Evolutionary conservation across 2,888 invertebrate species (phyloP).

Genomic region (Baronia brevicornis): DNA sequence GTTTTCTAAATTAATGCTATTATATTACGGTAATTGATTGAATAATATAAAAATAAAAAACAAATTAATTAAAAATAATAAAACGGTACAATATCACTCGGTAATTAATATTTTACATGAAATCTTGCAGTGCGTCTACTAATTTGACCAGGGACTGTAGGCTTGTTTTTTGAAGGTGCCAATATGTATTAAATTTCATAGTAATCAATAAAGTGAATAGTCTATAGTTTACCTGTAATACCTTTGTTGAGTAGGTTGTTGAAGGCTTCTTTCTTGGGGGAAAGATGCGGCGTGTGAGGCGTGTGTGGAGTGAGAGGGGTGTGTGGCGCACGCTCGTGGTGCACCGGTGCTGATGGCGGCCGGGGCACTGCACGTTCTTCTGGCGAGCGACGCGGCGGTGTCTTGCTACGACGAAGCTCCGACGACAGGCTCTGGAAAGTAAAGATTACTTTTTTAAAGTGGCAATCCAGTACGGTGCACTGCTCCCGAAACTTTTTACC

Average conservation of each 20-base stretch:
- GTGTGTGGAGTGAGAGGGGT: conserved; percentile 54
- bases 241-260: conserved; percentile 75
- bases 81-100: no score
- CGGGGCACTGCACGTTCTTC: conserved; percentile 57
- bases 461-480: no score
- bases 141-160: no score
- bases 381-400: conserved; percentile 59
- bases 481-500: no score
- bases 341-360: conserved; percentile 69
- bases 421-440: conserved; percentile 45
- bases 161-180: no score
- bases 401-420: conserved; percentile 60
- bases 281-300: conserved; percentile 69
- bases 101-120: no score
- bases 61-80: no score
- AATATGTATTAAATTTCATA: conserved; percentile 8
- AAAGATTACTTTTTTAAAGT: no score
- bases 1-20: no score
- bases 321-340: conserved; percentile 59
- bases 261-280: conserved; percentile 80
- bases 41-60: no score
- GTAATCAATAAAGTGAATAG: conserved; percentile 27
- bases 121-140: no score
- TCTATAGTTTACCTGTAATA: conserved; percentile 78
- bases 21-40: no score